phyloP scores from a whole-genome alignment of 1,140 invertebrate genomes.

The Drosophila willistoni region DNA sequence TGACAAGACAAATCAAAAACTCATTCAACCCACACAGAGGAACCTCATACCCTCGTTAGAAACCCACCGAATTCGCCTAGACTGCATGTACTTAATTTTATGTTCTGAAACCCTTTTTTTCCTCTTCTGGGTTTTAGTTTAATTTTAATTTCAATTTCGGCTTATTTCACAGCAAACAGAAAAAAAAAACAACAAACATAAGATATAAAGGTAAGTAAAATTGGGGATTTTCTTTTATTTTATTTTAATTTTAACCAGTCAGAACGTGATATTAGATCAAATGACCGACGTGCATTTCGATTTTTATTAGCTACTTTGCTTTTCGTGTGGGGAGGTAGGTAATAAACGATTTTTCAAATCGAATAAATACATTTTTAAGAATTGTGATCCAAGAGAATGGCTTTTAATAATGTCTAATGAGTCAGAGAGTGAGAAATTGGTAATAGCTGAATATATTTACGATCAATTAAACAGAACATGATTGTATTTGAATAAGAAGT shows the following conservation, averaged over 20 bases:
- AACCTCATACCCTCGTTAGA: neutral
- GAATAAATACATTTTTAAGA: conserved; percentile 46
- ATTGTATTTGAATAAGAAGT: too few relatives aligned
- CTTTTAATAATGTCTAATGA: conserved; percentile 39
- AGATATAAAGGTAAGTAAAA: neutral
- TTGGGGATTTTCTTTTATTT: conserved; percentile 28
- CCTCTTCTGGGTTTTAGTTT: conserved; percentile 25
- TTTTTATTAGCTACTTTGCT: conserved; percentile 47
- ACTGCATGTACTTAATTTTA: conserved; percentile 63
- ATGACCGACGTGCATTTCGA: conserved; percentile 62
- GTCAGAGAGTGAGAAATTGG: conserved; percentile 33
- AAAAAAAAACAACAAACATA: neutral
- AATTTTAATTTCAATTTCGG: conserved; percentile 57
- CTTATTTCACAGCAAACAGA: conserved; percentile 18
- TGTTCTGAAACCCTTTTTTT: conserved; percentile 30
- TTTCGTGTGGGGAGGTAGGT: conserved; percentile 22
- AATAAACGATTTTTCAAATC: conserved; percentile 39
- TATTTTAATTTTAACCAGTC: conserved; percentile 52
- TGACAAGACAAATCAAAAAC: conserved; percentile 50
- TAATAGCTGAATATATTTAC: conserved; percentile 33
- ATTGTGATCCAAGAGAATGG: conserved; percentile 19
- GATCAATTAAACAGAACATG: neutral
- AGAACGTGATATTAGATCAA: conserved; percentile 58
- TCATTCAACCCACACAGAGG: conserved; percentile 47
- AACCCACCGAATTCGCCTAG: conserved; percentile 6